Base-by-base conservation (phyloP, 2,797 vertebrate species). In the Cynopterus sphinx region DNA sequence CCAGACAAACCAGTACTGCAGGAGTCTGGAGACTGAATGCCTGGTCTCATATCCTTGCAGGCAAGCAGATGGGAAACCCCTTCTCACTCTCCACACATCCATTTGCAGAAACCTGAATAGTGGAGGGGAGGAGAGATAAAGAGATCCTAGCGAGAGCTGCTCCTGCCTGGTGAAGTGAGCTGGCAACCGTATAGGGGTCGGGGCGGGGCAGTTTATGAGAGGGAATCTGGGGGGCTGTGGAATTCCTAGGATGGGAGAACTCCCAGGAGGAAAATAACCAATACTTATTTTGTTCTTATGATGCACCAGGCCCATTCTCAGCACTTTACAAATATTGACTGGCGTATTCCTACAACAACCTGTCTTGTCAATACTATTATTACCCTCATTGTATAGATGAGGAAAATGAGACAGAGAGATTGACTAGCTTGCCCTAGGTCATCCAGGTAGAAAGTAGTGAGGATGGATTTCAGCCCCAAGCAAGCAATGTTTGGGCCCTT, bases 151-250 rank as follows among this genome's bases (percentile, higher is more conserved):
- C 3, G n/a, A 83, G 21, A 59, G 33, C 17, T 5, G 10, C n/a
- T 31, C 9, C 41, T 87, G 28, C 51, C 21, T 5, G 11, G n/a
- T 3, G 22, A 61, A 31, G 15, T 57, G 7, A 41, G 17, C 49
- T 12, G n/a, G 46, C 17, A 5, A 6, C n/a, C 1, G 9, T 6
- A 2, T 1, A 8, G 16, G 68, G 31, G 24, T 16, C 22, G 10
- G 46, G 43, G 15, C 9, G 13, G 24, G 15, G 41, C 0, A 4
- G 19, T 41, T 31, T 10, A 5, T 16, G 53, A 63, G 22, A 55
- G 36, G 3, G 28, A 49, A 24, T 16, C 70, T 13, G 12, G 22
- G 41, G 90, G 59, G 21, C 0, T 33, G 28, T 68, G 19, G 26
- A 49, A n/a, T 68, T 22, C 65, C 43, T n/a, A n/a, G 46, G 21